These are phyloP conservation scores for Neoitamus cyanurus DNA, from an alignment of 2,888 invertebrate genomes.

Conservation along the genomic window DNA sequence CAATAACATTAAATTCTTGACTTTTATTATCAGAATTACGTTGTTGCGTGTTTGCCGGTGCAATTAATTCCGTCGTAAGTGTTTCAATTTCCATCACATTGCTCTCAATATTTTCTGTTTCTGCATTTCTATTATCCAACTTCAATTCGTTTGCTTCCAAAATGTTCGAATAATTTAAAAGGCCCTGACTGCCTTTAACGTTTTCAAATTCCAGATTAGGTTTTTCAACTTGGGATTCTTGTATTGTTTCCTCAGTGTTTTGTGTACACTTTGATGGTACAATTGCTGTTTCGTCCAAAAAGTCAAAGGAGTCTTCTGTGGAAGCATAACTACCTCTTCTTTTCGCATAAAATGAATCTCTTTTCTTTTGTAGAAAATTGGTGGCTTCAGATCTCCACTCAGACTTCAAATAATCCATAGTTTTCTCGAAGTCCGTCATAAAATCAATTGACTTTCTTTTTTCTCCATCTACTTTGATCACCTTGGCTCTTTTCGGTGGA, in stretches of 20 bases:
- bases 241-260: background rate
- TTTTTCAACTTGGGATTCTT: background rate
- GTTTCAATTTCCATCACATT: background rate
- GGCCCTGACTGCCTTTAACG: too few species aligned
- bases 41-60: background rate
- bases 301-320: background rate
- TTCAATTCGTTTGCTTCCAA: too few species aligned
- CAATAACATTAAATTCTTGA: too few species aligned
- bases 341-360: slow-evolving; percentile 51
- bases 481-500: background rate
- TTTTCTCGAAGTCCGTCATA: slow-evolving; percentile 61
- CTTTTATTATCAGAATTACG: too few species aligned
- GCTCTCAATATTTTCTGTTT: background rate
- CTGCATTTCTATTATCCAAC: too few species aligned
- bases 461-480: background rate
- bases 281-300: background rate
- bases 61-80: background rate
- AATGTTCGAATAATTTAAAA: too few species aligned
- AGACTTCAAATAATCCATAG: slow-evolving; percentile 63
- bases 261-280: background rate
- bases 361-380: slow-evolving; percentile 63
- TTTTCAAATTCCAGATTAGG: background rate
- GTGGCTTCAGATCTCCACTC: slow-evolving; percentile 64
- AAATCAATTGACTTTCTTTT: slow-evolving; percentile 19
- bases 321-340: background rate